Conservation (phyloP, 2,888 invertebrate species). For the Noctua comes region DNA sequence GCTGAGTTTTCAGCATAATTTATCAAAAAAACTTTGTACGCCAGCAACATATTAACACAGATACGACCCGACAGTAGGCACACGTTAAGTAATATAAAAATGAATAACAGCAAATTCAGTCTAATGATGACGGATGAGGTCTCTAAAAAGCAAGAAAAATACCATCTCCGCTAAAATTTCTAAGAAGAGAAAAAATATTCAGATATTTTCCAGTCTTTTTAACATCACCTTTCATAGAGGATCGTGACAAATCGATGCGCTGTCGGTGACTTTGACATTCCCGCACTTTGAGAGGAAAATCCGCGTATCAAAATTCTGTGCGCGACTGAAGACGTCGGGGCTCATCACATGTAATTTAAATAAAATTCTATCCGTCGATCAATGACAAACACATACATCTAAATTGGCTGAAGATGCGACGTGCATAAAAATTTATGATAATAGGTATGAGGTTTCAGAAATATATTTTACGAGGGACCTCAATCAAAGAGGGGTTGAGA, state of each 20-base stretch:
- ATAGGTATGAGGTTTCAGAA: not conserved
- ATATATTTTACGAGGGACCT: conserved; percentile 38
- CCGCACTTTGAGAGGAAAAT: conserved; percentile 35
- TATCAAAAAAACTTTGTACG: not conserved
- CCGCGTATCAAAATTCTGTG: conserved; percentile 54
- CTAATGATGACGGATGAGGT: conserved; percentile 59
- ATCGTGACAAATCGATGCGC: conserved; percentile 62
- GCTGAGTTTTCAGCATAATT: not conserved
- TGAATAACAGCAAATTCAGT: conserved; percentile 38
- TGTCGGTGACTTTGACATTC: conserved; percentile 51
- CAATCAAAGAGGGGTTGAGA: conserved; percentile 30
- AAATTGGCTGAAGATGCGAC: conserved; percentile 42
- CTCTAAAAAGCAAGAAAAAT: conserved; percentile 23
- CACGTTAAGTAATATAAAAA: conserved; percentile 37
- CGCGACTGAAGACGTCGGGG: conserved; percentile 16
- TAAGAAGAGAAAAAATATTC: conserved; percentile 42
- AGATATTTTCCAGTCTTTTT: conserved; percentile 58
- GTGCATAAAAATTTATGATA: conserved; percentile 31
- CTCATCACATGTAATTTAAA: conserved; percentile 58
- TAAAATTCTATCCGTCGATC: conserved; percentile 57
- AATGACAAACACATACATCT: conserved; percentile 50
- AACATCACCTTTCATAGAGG: conserved; percentile 42
- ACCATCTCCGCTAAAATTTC: conserved; percentile 16
- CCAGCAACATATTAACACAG: conserved; percentile 15
- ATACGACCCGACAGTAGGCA: not conserved